These are phyloP conservation scores for Tachysurus fulvidraco DNA, from an alignment of 2,113 vertebrate species.

Conservation along the genomic window DNA sequence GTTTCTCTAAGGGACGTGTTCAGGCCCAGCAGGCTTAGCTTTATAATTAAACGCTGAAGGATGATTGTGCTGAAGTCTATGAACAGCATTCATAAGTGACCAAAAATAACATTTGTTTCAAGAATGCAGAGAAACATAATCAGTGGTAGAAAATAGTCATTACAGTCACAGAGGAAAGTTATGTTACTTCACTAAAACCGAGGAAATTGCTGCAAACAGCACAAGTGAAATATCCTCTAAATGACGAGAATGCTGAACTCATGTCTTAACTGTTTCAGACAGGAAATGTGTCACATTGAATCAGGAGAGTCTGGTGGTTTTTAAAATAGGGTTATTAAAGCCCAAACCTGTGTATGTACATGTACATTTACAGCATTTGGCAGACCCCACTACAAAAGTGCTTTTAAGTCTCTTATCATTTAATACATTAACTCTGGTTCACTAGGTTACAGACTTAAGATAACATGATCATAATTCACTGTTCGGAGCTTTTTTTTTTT, in stretches of 20 bases:
- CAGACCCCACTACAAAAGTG: no score
- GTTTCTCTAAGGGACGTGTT: no score
- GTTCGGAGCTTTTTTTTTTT: no score
- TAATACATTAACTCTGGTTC: no score
- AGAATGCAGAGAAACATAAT: neutral
- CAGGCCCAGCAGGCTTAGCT: no score
- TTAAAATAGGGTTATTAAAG: neutral
- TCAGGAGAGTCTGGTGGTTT: neutral
- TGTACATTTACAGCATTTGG: no score
- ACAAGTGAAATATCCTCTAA: neutral
- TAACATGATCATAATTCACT: no score
- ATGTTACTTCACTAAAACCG: neutral
- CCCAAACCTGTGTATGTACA: no score
- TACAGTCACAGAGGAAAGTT: neutral
- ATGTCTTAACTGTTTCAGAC: neutral
- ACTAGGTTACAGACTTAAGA: no score
- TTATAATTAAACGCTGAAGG: no score
- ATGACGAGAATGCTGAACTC: neutral
- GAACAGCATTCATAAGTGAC: neutral
- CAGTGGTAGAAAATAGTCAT: neutral
- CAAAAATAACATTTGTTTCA: neutral
- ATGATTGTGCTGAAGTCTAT: no score
- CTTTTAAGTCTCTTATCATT: no score
- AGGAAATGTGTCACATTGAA: neutral
- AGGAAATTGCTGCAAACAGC: neutral